Base-by-base conservation (phyloP, 2,113 vertebrate genomes). In the Orthonyx spaldingii region DNA sequence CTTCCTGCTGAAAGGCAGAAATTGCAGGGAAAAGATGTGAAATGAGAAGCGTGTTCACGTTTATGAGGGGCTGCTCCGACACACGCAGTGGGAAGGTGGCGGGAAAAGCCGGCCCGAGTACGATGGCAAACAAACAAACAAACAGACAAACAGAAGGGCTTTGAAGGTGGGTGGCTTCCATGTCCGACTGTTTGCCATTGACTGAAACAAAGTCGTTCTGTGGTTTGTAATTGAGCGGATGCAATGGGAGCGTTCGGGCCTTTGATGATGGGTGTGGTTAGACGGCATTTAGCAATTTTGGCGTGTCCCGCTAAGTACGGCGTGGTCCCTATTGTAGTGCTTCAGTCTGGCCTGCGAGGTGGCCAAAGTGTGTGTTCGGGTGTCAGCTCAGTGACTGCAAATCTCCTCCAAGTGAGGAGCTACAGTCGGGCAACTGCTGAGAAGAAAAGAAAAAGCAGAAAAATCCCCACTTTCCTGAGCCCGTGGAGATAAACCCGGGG, bases 221-320 rank as follows among this genome's bases (percentile, higher is more conserved):
- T 97, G 98, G 97, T 97, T 97, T 97, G 97, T 96, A 98, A 97
- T 94, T 96, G 97, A 96, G 97, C 68, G 65, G 97, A 94, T 97
- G 97, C 93, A 93, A 94, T 71, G 94, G 96, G 96, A 97, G 96
- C 77, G 71, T 41, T 95, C 32, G 93, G 96, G 93, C 95, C 97
- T 96, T 98, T 96, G 97, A 97, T 97, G 97, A 86, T 83, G 96
- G 98, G 96, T 97, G 97, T 97, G 98, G 97, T 97, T 96, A 92
- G 82, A 92, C 10, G 93, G 96, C 94, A 89, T 98, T 97, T 72
- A 96, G 97, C 95, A 96, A 87, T 96, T 96, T 88, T 97, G 96
- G 96, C 71, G 84, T 91, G 87, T 85, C 97, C 96, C 41, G 57
- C 97, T 95, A 95, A 97, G 95, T 42, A 96, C 56, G 72, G 96